phyloP scores from a whole-genome alignment of 2,113 vertebrate species.

The Xiphophorus couchianus region DNA sequence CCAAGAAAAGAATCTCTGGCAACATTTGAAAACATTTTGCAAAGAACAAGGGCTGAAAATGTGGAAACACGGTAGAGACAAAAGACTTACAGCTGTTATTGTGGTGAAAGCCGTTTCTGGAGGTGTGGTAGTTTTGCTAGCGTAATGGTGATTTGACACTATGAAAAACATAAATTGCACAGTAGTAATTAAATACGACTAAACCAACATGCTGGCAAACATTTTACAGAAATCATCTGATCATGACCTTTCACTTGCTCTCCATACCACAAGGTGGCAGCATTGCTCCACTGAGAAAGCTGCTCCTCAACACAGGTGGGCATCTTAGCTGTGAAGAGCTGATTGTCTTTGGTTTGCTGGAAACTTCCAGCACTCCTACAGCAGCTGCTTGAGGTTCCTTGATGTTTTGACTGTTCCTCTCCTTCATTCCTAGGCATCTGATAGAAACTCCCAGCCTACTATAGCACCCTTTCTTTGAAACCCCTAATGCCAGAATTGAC shows the following conservation, averaged over 20 bases:
- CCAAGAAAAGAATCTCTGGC: too few species aligned
- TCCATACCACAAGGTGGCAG: conserved; percentile 55
- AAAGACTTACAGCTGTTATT: too few species aligned
- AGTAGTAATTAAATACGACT: background rate
- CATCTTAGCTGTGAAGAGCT: background rate
- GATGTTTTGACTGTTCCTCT: background rate
- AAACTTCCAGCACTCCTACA: background rate
- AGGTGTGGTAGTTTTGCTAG: too few species aligned
- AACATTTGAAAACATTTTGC: too few species aligned
- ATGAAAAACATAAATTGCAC: background rate
- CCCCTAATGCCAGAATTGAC: too few species aligned
- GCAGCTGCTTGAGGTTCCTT: too few species aligned
- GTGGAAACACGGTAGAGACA: too few species aligned
- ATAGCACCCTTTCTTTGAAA: background rate
- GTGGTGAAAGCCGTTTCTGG: too few species aligned
- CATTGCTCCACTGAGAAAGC: conserved; percentile 47
- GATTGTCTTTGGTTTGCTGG: background rate
- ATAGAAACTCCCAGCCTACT: background rate
- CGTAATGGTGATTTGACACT: too few species aligned
- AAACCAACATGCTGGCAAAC: background rate
- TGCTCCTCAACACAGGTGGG: background rate
- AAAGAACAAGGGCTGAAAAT: too few species aligned
- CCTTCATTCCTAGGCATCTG: background rate
- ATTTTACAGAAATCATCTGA: background rate
- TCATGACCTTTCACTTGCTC: background rate